phyloP scores from a whole-genome alignment of 2,888 invertebrate species.

The Aporophyla nigra region DNA sequence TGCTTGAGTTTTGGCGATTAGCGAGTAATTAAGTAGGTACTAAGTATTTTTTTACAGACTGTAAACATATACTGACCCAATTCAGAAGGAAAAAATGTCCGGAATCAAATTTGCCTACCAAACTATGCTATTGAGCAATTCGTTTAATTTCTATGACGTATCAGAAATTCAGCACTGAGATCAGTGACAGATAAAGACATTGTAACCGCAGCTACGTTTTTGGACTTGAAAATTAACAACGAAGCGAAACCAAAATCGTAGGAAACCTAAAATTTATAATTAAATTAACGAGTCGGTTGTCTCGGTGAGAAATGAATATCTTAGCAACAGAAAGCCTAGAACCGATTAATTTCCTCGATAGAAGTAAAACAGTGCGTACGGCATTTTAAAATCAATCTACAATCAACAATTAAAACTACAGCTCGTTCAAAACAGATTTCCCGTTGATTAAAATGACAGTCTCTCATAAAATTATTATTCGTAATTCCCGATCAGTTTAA shows the following conservation, averaged over 20 bases:
- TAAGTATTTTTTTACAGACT: neutral
- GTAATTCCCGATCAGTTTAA: neutral
- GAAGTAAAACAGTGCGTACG: neutral
- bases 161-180: neutral
- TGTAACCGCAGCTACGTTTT: neutral
- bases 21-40: slow-evolving; percentile 7
- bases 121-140: neutral
- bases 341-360: neutral
- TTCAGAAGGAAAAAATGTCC: neutral
- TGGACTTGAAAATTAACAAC: neutral
- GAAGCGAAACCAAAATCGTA: neutral
- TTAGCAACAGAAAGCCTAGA: neutral
- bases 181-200: neutral
- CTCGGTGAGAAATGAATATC: neutral
- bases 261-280: neutral
- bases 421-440: slow-evolving; percentile 12
- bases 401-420: neutral
- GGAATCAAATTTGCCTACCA: neutral
- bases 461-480: neutral
- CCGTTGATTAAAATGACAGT: slow-evolving; percentile 8
- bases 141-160: neutral
- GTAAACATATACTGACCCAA: no score
- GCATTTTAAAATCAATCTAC: neutral
- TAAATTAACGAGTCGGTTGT: neutral
- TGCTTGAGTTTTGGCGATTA: slow-evolving; percentile 43